phyloP scores from a whole-genome alignment of 2,113 vertebrate genomes.

The Otocyon megalotis region DNA sequence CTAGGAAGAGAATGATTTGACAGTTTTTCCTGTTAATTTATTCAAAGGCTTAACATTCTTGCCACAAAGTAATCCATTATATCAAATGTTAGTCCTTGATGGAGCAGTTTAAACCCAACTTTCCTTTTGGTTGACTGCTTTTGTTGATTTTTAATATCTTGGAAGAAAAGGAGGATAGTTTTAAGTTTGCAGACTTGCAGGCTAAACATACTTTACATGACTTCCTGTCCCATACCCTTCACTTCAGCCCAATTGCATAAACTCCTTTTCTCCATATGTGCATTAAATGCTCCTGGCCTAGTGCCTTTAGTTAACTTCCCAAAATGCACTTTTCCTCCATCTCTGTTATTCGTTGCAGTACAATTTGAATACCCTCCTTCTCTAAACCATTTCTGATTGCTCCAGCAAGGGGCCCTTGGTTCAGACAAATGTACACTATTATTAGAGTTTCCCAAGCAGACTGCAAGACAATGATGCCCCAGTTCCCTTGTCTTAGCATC shows the following conservation, averaged over 20 bases:
- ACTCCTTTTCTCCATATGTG: not conserved
- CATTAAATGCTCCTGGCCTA: not conserved
- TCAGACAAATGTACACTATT: not conserved
- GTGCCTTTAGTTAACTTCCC: not conserved
- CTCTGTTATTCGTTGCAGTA: not conserved
- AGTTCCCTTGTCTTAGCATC: not conserved
- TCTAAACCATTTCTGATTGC: not conserved
- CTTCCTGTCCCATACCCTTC: not conserved
- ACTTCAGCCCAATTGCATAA: not conserved
- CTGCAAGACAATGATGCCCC: not conserved
- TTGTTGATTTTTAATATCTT: slow-evolving; percentile 14
- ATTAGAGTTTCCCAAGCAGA: not conserved
- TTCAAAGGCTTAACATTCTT: not conserved
- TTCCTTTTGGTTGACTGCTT: not conserved
- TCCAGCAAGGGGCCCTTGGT: not conserved
- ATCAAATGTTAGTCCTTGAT: not conserved
- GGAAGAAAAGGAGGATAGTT: not conserved
- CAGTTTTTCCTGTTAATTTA: not conserved
- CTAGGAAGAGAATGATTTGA: not conserved
- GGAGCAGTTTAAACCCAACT: not conserved
- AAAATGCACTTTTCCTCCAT: not conserved
- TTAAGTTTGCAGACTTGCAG: not conserved
- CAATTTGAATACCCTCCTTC: not conserved
- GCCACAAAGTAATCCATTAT: not conserved
- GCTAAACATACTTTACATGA: not conserved